Conservation (phyloP, 1,140 invertebrate species). For the Hypothenemus hampei region DNA sequence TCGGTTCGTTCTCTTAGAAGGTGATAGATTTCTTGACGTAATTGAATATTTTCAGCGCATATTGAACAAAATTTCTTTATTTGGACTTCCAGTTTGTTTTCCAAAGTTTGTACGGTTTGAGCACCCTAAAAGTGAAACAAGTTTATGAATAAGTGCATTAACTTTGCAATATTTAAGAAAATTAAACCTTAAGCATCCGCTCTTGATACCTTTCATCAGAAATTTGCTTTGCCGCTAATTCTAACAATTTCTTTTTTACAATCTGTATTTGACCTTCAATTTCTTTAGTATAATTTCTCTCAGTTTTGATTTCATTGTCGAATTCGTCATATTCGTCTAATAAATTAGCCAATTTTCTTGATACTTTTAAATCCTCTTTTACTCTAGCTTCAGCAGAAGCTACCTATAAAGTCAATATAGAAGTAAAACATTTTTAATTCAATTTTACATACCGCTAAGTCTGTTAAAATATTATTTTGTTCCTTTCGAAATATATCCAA, state of each 20-base stretch:
- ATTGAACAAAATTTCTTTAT: conserved; percentile 71
- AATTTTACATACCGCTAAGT: conserved; percentile 45
- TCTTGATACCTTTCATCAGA: conserved; percentile 52
- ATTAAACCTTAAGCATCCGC: conserved; percentile 44
- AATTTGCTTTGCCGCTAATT: conserved; percentile 43
- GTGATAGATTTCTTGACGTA: conserved; percentile 73
- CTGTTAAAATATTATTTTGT: conserved; percentile 56
- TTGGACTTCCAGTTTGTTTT: conserved; percentile 66
- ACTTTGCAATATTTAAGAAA: not conserved
- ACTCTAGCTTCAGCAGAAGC: conserved; percentile 23
- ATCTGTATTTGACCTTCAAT: conserved; percentile 45
- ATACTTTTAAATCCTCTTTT: conserved; percentile 46
- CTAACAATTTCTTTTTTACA: conserved; percentile 33
- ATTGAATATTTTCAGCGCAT: conserved; percentile 64
- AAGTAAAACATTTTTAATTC: not conserved
- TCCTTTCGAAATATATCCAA: conserved; percentile 54
- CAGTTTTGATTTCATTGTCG: conserved; percentile 37
- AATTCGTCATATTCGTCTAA: conserved; percentile 38
- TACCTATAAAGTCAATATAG: conserved; percentile 14
- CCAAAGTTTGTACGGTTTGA: conserved; percentile 56
- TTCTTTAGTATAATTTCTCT: conserved; percentile 45
- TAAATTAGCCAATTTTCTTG: conserved; percentile 21
- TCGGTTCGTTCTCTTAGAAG: conserved; percentile 64
- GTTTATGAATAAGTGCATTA: not conserved
- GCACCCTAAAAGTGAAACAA: conserved; percentile 42